Evolutionary conservation across 2,888 invertebrate genomes (phyloP), one percentile per base, ranked within the genome.

Genomic region (Leuctra nigra): DNA sequence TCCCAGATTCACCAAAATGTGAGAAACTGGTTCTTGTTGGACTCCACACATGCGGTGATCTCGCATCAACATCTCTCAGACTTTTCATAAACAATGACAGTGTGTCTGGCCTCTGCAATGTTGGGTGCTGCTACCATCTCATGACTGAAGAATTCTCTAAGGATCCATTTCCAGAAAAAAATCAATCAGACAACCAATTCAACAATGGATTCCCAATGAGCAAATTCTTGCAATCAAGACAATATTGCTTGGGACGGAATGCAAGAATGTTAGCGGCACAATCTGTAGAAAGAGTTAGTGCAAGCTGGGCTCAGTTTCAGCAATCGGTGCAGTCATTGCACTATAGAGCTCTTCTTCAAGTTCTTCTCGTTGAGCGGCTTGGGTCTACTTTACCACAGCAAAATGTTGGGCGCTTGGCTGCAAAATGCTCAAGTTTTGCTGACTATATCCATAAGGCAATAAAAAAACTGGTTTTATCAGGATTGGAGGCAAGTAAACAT

Each of bases 81-180:
- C 75, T 89, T 13, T 94, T 91, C 68, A 68, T 74, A 2, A 64
- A 71, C 0, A 80, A 79, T 58, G 56, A 73, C 0, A 68, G 76
- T 23, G 76, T 84, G 0, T 75, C 73, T 57, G 77, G 81, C 0
- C 68, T 93, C 1, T 85, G 89, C 65, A 87, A 86, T 67, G 87
- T 95, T 35, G 91, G 92, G 0, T 96, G 95, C 69, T 95, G 95
- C 68, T 94, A 93, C 73, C 91, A 95, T 71, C 76, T 88, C 1
- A 72, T 95, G 18, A 78, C 77, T 1, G 87, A 89, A 65, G 69
- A 74, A 60, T 77, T 71, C 63, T 70, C 71, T 1, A 41, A 58
- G 0, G 64, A 67, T 38, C 69, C 70, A 36, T 68, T 70, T 55
- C 71, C 69, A 60, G 67, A 68, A 6, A 69, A 70, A 59, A 66